These are phyloP conservation scores for Spilosoma lubricipeda DNA, from an alignment of 2,888 invertebrate genomes.

Conservation along the genomic window DNA sequence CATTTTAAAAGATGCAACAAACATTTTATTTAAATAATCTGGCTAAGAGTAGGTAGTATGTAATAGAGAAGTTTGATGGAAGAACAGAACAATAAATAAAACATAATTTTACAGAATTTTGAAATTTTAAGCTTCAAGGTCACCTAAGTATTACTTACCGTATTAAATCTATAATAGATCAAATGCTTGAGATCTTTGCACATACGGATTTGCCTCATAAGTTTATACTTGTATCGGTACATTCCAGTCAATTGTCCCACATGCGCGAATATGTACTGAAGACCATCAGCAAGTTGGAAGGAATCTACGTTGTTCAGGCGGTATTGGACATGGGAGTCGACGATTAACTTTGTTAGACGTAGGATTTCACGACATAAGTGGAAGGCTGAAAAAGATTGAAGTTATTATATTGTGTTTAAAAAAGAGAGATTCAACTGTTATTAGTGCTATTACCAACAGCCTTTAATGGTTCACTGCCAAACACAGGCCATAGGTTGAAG, in stretches of 20 bases:
- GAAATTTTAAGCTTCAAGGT: not conserved
- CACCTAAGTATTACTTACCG: constrained; percentile 75
- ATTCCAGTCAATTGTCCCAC: constrained; percentile 99
- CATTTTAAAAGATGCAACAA: too few species aligned
- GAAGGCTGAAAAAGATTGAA: constrained; percentile 89
- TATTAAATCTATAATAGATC: constrained; percentile 99
- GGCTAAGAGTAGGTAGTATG: too few species aligned
- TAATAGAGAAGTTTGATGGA: too few species aligned
- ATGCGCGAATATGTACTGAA: constrained; percentile 99
- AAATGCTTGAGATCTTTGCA: constrained; percentile 99
- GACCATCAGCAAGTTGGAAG: constrained; percentile 98
- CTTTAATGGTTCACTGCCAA: too few species aligned
- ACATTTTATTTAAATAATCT: too few species aligned
- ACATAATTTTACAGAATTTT: not conserved
- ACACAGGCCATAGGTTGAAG: too few species aligned
- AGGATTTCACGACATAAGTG: constrained; percentile 99
- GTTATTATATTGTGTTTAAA: not conserved
- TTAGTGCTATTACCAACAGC: too few species aligned
- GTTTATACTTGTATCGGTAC: constrained; percentile 99
- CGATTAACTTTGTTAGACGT: constrained; percentile 98
- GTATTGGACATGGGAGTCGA: constrained; percentile 99
- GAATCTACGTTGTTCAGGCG: constrained; percentile 99
- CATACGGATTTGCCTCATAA: constrained; percentile 99
- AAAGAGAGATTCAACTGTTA: not conserved
- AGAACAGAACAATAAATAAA: too few species aligned